Evolutionary conservation across 2,888 invertebrate genomes (phyloP).

Genomic region (Drosophila tripunctata): DNA sequence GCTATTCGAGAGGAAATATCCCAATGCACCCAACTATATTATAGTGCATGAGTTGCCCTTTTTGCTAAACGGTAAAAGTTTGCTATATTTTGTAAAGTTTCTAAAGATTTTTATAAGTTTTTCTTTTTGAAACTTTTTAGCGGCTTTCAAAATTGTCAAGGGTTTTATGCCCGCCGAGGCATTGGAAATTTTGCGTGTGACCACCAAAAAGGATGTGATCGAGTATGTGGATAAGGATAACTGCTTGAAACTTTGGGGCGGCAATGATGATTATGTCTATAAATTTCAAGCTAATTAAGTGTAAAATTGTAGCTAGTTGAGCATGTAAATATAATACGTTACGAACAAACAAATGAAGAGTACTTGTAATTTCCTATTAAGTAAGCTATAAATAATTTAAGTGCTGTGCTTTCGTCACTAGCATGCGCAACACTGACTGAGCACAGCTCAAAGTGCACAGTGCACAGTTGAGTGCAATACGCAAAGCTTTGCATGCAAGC

Average conservation of each 20-base stretch:
- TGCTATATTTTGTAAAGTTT: too few relatives aligned
- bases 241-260: constrained; percentile 91
- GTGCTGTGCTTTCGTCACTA: background rate
- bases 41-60: constrained; percentile 97
- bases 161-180: constrained; percentile 94
- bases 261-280: constrained; percentile 90
- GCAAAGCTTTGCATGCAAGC: constrained; percentile 19
- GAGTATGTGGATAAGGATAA: constrained; percentile 91
- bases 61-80: constrained; percentile 93
- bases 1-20: constrained; percentile 94
- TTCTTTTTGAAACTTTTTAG: constrained; percentile 83
- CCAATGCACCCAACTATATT: constrained; percentile 93
- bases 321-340: constrained; percentile 62
- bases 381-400: constrained; percentile 55
- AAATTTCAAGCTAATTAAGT: constrained; percentile 85
- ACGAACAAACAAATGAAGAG: too few relatives aligned
- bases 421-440: background rate
- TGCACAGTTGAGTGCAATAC: constrained; percentile 14
- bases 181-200: constrained; percentile 93
- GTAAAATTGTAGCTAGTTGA: background rate
- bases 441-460: constrained; percentile 13
- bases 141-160: constrained; percentile 96
- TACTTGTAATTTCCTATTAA: too few relatives aligned
- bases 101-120: background rate
- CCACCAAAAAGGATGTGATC: constrained; percentile 89